Evolutionary conservation across 2,888 invertebrate genomes (phyloP).

Genomic region (Charanyca ferruginea): DNA sequence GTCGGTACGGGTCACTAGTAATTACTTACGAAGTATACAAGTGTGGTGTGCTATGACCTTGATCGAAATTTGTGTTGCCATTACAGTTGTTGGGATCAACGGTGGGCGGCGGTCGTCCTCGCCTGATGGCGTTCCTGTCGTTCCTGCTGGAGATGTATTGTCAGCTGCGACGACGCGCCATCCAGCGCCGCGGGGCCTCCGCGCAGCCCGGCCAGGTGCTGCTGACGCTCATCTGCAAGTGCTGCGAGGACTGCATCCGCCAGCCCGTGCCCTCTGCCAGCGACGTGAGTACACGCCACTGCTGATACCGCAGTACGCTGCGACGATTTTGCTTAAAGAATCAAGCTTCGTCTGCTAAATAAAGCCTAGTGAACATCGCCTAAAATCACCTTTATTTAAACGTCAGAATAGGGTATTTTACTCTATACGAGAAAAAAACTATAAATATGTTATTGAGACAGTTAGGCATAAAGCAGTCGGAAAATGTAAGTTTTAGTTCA

Average conservation of each 20-base stretch:
- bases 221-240: constrained; percentile 96
- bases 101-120: constrained; percentile 92
- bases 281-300: constrained; percentile 91
- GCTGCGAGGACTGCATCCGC: constrained; percentile 96
- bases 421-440: too few species aligned
- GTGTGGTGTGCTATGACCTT: neutral
- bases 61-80: neutral
- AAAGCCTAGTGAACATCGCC: too few species aligned
- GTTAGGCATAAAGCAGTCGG: too few species aligned
- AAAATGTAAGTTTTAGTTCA: too few species aligned
- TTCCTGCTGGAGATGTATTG: constrained; percentile 98
- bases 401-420: too few species aligned
- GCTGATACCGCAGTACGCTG: too few species aligned
- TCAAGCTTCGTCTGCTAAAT: too few species aligned
- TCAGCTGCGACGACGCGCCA: constrained; percentile 94
- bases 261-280: constrained; percentile 95
- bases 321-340: neutral
- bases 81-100: constrained; percentile 88
- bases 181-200: constrained; percentile 90
- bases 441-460: too few species aligned
- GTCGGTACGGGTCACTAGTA: too few species aligned
- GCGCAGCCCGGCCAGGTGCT: constrained; percentile 93
- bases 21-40: neutral
- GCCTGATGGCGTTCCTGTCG: constrained; percentile 96
- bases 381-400: too few species aligned